phyloP scores from a whole-genome alignment of 2,113 vertebrate genomes.

The Aldabrachelys gigantea region DNA sequence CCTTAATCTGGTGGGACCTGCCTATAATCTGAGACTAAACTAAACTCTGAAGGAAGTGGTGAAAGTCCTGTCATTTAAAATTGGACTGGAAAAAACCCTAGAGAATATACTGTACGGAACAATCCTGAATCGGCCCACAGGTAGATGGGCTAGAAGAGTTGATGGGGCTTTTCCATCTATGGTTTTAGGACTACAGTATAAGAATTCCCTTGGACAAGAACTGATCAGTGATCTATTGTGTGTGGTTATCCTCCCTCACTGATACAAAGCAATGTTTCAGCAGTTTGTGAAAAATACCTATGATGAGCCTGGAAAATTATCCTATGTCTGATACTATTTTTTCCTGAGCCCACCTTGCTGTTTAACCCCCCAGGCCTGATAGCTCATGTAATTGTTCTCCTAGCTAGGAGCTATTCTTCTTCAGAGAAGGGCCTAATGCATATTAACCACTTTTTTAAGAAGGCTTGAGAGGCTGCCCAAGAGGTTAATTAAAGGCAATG shows the following conservation, averaged over 20 bases:
- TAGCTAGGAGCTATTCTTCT: neutral
- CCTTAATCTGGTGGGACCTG: neutral
- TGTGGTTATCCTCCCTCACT: neutral
- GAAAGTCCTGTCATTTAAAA: neutral
- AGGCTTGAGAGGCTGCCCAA: constrained; percentile 10
- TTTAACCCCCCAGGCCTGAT: neutral
- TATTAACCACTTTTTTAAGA: constrained; percentile 7
- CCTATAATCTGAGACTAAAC: neutral
- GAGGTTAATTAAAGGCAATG: constrained; percentile 18
- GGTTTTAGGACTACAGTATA: neutral
- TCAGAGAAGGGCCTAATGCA: neutral
- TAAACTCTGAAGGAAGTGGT: neutral
- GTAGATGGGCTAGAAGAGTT: neutral
- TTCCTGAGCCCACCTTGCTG: neutral
- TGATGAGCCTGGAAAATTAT: neutral
- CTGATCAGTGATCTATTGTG: neutral
- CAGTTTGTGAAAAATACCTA: neutral
- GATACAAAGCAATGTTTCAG: neutral
- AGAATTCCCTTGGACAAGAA: neutral
- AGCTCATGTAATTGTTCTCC: neutral
- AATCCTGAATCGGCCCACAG: neutral
- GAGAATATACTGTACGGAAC: neutral
- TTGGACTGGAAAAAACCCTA: neutral
- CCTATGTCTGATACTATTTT: neutral
- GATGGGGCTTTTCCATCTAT: neutral